Evolutionary conservation across 53 echinoderm and acorn worm genomes (phyloP).

Genomic region (Echinarachnius parma): DNA sequence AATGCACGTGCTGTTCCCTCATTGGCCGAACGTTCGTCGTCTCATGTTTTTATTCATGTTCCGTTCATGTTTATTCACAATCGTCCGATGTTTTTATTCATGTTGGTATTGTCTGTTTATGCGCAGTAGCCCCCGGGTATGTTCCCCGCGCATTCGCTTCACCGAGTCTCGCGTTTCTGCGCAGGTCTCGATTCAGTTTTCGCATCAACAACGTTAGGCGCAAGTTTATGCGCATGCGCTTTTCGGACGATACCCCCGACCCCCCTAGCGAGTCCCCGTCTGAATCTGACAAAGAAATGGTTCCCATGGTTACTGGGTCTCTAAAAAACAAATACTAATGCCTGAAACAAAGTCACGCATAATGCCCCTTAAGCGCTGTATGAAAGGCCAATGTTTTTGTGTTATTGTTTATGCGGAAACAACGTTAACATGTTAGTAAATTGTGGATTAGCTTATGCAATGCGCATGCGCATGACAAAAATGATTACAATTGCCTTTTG

Average conservation of each 20-base stretch:
- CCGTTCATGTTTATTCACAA: neutral
- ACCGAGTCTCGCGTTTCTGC: constrained; percentile 40
- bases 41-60: neutral
- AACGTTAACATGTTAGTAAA: no score
- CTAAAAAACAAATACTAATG: constrained; percentile 33
- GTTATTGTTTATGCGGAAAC: no score
- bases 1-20: constrained; percentile 32
- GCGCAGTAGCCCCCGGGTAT: constrained; percentile 32
- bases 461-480: no score
- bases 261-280: constrained; percentile 24
- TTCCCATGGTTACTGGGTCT: no score
- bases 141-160: constrained; percentile 43
- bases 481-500: no score
- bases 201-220: constrained; percentile 40
- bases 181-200: constrained; percentile 41
- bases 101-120: constrained; percentile 2
- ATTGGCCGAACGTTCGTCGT: constrained; percentile 17
- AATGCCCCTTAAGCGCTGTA: neutral
- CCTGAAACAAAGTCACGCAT: constrained; percentile 2
- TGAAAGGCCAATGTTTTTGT: no score
- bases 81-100: neutral
- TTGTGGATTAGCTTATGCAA: no score
- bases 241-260: constrained; percentile 46
- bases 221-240: constrained; percentile 51
- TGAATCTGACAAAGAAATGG: constrained; percentile 21